Evolutionary conservation across 2,797 vertebrate genomes (phyloP).

Genomic region (Luscinia megarhynchos): DNA sequence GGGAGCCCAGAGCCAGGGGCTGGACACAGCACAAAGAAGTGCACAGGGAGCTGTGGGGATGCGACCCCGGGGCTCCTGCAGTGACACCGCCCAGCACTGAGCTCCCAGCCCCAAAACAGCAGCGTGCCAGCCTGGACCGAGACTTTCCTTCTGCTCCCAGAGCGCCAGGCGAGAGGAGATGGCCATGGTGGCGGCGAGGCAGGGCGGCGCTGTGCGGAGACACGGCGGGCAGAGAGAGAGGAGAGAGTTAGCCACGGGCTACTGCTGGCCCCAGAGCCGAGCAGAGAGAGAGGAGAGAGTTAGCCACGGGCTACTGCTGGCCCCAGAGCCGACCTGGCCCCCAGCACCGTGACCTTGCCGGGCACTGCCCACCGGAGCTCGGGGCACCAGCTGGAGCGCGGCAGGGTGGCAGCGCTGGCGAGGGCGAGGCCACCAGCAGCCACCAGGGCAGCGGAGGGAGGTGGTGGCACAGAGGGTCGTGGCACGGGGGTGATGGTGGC

Average conservation of each 20-base stretch:
- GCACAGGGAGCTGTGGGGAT: not conserved
- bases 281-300: constrained; percentile 28
- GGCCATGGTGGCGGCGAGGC: constrained; percentile 82
- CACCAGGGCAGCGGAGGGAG: not conserved
- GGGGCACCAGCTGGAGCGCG: accelerated
- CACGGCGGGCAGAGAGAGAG: not conserved
- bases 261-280: accelerated
- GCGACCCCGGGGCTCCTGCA: accelerated
- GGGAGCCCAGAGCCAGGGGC: accelerated
- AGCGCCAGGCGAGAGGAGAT: constrained; percentile 96
- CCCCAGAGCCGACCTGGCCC: not conserved
- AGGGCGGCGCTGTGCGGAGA: not conserved
- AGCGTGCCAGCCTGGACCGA: not conserved
- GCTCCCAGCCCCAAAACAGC: not conserved
- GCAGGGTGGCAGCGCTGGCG: not conserved
- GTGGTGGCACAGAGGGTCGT: not conserved
- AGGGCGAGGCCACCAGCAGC: not conserved
- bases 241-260: not conserved
- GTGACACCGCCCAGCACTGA: not conserved
- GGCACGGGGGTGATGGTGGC: not conserved
- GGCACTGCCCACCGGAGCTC: not conserved
- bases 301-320: not conserved
- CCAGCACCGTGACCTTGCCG: not conserved
- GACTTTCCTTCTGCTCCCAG: constrained; percentile 98
- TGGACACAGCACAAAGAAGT: accelerated